Evolutionary conservation across 1,140 invertebrate species (phyloP), one percentile per base, ranked within the genome.

Genomic region (Archivesica marissinica): DNA sequence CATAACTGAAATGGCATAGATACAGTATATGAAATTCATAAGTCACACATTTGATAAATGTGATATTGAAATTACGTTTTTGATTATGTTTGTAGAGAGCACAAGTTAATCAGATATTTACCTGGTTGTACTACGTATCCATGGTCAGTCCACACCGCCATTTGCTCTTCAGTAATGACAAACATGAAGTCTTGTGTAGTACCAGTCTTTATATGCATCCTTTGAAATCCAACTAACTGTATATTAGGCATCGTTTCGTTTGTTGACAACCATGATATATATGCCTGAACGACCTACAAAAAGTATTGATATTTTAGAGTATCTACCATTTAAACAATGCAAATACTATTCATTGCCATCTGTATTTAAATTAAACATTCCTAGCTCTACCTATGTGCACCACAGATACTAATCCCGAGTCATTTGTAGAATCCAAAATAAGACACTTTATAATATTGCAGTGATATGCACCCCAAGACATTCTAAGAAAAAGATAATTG

Each of bases 101-200:
- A 47, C 7, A 47, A 17, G 17, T 47, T 47, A 9, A 47, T 47
- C 17, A 47, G 17, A 52, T 52, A 6, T 17, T 2, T 88, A 92
- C 92, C 92, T 89, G 86, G 66, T 70, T 90, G 78, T 20, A 92
- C 70, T 11, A 87, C 72, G 88, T 90, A 93, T 47, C 90, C 90
- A n/a, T 64, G 75, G n/a, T 92, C 90, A 35, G 82, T 72, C 91
- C 92, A 93, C 9, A 93, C 89, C 30, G 90, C 90, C 90, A 93
- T 85, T 38, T 88, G 86, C 23, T 90, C 82, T 9, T 88, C 54
- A 33, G 75, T 59, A 25, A 93, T 88, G 0, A 72, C 77, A 50
- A 90, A 85, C 23, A 59, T 77, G 17, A 87, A 80, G 39, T 87
- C 66, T 6, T 86, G 25, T 15, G 38, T 38, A 2, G 64, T 30